These are phyloP conservation scores for Hyperoplus lanceolatus DNA, from an alignment of 2,797 vertebrate genomes.

Conservation along the genomic window DNA sequence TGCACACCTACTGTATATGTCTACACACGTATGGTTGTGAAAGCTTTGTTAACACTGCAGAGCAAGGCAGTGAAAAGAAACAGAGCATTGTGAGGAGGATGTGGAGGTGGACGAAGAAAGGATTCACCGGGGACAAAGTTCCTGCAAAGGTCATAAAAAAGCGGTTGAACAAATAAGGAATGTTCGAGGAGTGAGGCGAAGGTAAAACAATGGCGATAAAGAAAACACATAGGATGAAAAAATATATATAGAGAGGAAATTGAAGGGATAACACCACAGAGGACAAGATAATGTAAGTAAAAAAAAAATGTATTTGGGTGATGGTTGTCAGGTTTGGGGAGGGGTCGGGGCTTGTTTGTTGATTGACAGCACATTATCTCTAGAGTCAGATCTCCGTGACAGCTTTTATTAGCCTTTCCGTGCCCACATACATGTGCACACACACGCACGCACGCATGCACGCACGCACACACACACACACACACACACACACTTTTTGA, in stretches of 20 bases:
- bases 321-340: conserved; percentile 8
- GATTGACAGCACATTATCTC: conserved; percentile 49
- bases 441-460: neutral
- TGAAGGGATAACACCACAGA: conserved; percentile 1
- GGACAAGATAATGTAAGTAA: neutral
- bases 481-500: neutral
- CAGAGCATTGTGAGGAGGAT: conserved; percentile 36
- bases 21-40: conserved; percentile 36
- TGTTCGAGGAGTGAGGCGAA: conserved; percentile 31
- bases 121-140: conserved; percentile 53
- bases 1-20: neutral
- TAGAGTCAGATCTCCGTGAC: conserved; percentile 26
- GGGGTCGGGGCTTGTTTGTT: conserved; percentile 30
- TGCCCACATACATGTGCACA: neutral
- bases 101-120: conserved; percentile 11
- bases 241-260: conserved; percentile 23
- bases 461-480: neutral
- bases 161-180: conserved; percentile 53
- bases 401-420: conserved; percentile 16
- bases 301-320: neutral
- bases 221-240: neutral
- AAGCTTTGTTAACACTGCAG: conserved; percentile 65
- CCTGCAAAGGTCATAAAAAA: conserved; percentile 69
- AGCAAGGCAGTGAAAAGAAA: conserved; percentile 50
- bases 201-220: conserved; percentile 20